Evolutionary conservation across 2,888 invertebrate genomes (phyloP).

Genomic region (Aromia moschata): DNA sequence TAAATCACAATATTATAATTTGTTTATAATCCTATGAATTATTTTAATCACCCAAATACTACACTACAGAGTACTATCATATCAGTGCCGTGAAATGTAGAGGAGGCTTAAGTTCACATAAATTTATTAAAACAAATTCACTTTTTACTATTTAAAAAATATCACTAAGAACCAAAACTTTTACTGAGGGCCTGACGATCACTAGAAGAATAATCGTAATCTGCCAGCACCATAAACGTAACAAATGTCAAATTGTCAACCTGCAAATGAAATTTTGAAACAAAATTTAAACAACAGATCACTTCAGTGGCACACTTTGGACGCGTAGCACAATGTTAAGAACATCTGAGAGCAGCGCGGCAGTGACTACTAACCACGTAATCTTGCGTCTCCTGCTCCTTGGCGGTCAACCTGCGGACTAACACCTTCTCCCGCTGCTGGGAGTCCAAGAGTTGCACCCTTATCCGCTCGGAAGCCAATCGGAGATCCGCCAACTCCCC

Average conservation of each 20-base stretch:
- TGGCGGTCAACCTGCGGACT: conserved; percentile 89
- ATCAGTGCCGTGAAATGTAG: conserved; percentile 2
- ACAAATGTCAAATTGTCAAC: conserved; percentile 17
- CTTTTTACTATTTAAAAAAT: neutral
- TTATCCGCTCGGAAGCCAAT: conserved; percentile 82
- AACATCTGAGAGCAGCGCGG: conserved; percentile 39
- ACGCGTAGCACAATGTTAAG: conserved; percentile 39
- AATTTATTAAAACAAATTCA: conserved; percentile 11
- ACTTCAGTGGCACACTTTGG: conserved; percentile 27
- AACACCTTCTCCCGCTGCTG: conserved; percentile 92
- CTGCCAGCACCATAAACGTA: conserved; percentile 1
- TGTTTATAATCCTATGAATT: no score
- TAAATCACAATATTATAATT: no score
- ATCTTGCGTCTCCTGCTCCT: conserved; percentile 97
- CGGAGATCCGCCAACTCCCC: conserved; percentile 77
- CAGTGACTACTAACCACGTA: conserved; percentile 79
- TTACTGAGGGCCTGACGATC: no score
- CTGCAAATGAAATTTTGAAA: conserved; percentile 14
- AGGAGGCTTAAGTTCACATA: neutral
- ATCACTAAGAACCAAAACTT: neutral
- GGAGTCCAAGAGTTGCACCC: conserved; percentile 84
- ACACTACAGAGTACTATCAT: neutral
- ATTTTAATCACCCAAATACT: conserved; percentile 4
- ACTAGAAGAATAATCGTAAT: no score
- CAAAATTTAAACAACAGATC: conserved; percentile 1